Conservation (phyloP, 2,888 invertebrate species). For the Hirudinaria manillensis region DNA sequence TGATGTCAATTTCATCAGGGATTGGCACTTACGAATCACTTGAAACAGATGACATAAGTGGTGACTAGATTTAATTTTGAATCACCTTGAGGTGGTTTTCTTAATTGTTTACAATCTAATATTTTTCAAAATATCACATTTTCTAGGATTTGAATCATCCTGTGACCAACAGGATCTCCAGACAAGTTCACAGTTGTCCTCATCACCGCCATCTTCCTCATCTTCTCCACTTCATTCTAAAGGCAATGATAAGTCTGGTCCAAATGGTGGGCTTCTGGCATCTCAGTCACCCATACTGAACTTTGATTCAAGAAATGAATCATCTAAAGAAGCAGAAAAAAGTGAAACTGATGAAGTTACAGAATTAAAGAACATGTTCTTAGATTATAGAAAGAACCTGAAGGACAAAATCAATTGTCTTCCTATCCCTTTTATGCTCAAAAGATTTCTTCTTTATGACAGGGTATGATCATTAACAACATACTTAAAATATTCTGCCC, state of each 20-base stretch:
- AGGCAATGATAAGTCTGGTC: not conserved
- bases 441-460: slow-evolving; percentile 7
- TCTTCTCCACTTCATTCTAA: not conserved
- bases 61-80: not conserved
- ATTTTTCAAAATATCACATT: not conserved
- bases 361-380: not conserved
- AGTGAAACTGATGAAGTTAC: not conserved
- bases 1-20: not conserved
- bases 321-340: not conserved
- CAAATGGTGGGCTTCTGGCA: not conserved
- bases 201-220: not conserved
- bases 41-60: not conserved
- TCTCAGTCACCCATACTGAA: not conserved
- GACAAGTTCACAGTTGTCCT: not conserved
- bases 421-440: not conserved
- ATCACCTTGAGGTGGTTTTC: too few species aligned
- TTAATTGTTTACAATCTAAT: not conserved
- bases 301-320: not conserved
- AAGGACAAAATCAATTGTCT: not conserved
- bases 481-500: too few species aligned
- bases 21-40: slow-evolving; percentile 14
- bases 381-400: slow-evolving; percentile 5
- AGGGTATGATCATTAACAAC: not conserved
- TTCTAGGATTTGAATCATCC: slow-evolving; percentile 6
- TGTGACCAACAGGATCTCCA: slow-evolving; percentile 2